Conservation (phyloP, 1,140 invertebrate species). For the silkworm (Bombyx mori) region DNA sequence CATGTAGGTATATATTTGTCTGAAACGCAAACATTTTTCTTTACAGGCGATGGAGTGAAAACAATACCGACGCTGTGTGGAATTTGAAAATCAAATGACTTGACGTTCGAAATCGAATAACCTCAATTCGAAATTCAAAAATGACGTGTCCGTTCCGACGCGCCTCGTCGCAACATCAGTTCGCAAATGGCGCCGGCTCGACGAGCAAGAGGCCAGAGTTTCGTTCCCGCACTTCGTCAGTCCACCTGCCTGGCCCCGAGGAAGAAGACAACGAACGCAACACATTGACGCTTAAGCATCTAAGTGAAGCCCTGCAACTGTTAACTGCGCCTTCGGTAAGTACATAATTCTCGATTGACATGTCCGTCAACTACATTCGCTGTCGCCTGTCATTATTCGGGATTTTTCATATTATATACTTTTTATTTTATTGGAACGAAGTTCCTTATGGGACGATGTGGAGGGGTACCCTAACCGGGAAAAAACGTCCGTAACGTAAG, state of each 20-base stretch:
- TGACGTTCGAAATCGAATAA: background rate
- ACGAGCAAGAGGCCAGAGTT: constrained; percentile 48
- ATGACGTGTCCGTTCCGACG: constrained; percentile 68
- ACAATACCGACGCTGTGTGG: too few species aligned
- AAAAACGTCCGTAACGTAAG: too few species aligned
- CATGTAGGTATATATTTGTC: too few species aligned
- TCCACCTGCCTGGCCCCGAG: constrained; percentile 57
- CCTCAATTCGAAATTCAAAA: constrained; percentile 9
- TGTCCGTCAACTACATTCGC: too few species aligned
- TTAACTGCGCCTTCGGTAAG: constrained; percentile 72
- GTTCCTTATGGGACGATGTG: too few species aligned
- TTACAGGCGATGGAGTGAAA: too few species aligned
- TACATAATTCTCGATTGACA: constrained; percentile 7
- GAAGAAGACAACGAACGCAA: constrained; percentile 57
- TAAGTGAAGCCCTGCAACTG: constrained; percentile 73
- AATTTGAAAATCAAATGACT: background rate
- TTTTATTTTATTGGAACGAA: too few species aligned
- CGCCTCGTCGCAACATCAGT: constrained; percentile 64
- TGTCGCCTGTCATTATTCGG: too few species aligned
- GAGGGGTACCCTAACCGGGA: too few species aligned
- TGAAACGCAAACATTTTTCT: too few species aligned
- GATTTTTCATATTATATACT: too few species aligned
- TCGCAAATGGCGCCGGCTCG: constrained; percentile 58
- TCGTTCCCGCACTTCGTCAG: constrained; percentile 58
- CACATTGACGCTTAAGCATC: constrained; percentile 67